Conservation (phyloP, 1,140 invertebrate genomes). For the Zaprionus davidi region DNA sequence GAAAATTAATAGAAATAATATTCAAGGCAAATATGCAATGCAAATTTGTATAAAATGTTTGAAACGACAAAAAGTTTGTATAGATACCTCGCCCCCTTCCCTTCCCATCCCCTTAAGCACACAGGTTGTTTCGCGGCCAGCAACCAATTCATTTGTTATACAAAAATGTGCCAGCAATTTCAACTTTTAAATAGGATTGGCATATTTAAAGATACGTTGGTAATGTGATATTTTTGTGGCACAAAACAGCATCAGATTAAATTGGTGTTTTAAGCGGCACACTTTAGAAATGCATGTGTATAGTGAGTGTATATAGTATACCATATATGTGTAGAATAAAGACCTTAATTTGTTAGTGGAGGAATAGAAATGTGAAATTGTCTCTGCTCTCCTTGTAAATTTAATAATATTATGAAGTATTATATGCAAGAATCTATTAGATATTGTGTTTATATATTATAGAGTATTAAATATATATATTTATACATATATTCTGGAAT, state of each 20-base stretch:
- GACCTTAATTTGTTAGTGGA: too few relatives aligned
- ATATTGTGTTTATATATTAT: too few relatives aligned
- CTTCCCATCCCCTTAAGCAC: background rate
- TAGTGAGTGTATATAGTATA: too few relatives aligned
- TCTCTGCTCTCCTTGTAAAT: too few relatives aligned
- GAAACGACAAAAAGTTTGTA: constrained; percentile 12
- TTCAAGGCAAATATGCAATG: constrained; percentile 44
- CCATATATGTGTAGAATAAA: background rate
- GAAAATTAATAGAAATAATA: constrained; percentile 70
- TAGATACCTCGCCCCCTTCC: background rate
- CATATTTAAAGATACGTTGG: background rate
- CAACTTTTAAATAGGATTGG: constrained; percentile 2
- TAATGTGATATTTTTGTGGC: background rate
- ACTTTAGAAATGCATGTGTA: too few relatives aligned
- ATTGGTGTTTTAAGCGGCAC: background rate
- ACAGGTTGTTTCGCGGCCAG: background rate
- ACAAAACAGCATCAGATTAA: background rate
- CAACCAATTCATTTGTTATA: constrained; percentile 8
- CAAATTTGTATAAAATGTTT: constrained; percentile 38
- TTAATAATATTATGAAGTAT: too few relatives aligned
- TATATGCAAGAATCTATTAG: too few relatives aligned
- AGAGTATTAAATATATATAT: too few relatives aligned
- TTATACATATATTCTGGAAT: too few relatives aligned
- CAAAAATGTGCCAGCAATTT: constrained; percentile 17
- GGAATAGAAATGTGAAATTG: too few relatives aligned